These are phyloP conservation scores for Tubulanus polymorphus DNA, from an alignment of 2,888 invertebrate genomes.

Conservation along the genomic window DNA sequence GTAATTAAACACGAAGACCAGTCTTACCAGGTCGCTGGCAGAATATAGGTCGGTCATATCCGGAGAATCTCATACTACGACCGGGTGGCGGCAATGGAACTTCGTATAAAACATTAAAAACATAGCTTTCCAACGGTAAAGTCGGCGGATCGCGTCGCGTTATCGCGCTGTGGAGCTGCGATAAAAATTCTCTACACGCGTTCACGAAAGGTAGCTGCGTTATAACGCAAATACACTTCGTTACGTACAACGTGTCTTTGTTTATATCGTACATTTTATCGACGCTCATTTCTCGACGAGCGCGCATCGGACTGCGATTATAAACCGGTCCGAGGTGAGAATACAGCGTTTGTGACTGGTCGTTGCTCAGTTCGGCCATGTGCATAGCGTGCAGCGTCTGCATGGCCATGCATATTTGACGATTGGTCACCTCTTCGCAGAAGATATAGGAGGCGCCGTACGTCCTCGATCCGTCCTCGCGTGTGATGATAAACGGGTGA, in stretches of 20 bases:
- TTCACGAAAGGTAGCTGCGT: slow-evolving; percentile 77
- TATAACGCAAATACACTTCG: slow-evolving; percentile 90
- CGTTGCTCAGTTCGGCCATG: slow-evolving; percentile 38
- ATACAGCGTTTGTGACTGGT: slow-evolving; percentile 39
- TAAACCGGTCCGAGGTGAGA: slow-evolving; percentile 51
- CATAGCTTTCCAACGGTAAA: slow-evolving; percentile 80
- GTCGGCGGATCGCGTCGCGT: slow-evolving; percentile 31
- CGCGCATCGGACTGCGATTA: slow-evolving; percentile 16
- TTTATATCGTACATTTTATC: slow-evolving; percentile 71
- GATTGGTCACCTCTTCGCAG: slow-evolving; percentile 90
- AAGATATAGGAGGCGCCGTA: slow-evolving; percentile 94
- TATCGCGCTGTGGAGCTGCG: slow-evolving; percentile 36
- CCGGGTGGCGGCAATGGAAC: slow-evolving; percentile 86
- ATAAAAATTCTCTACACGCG: slow-evolving; percentile 35
- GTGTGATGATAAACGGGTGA: slow-evolving; percentile 94
- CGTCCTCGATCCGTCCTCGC: slow-evolving; percentile 90
- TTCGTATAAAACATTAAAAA: slow-evolving; percentile 92
- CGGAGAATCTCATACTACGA: slow-evolving; percentile 72
- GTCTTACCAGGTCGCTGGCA: slow-evolving; percentile 50
- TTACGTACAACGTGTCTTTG: slow-evolving; percentile 91
- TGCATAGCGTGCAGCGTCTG: slow-evolving; percentile 80
- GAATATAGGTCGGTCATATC: slow-evolving; percentile 36
- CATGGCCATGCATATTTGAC: slow-evolving; percentile 91
- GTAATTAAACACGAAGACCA: too few relatives aligned
- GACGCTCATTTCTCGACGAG: slow-evolving; percentile 7